Percentiles rank a stretch among this genome's conserved stretches.
Evolutionary conservation across 2,113 vertebrate species (phyloP).

Genomic region (Sminthopsis crassicaudata): DNA sequence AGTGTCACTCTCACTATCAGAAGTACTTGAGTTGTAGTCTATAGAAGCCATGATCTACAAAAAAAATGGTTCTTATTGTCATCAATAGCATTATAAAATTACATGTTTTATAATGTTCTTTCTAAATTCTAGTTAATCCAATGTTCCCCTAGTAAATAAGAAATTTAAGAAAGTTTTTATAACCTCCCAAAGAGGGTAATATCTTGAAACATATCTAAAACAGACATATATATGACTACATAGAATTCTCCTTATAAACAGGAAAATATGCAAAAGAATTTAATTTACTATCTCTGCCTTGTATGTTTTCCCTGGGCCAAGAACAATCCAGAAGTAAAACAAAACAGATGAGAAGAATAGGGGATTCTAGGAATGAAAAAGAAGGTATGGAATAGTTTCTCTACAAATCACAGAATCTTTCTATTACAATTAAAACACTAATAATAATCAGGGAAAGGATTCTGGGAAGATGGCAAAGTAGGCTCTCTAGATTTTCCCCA

Average conservation of each 20-base stretch:
- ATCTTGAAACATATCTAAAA: background rate
- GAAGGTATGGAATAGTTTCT: too few species aligned
- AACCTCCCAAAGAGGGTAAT: background rate
- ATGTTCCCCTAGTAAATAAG: background rate
- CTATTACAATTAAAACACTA: too few species aligned
- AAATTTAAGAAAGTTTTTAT: background rate
- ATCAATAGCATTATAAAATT: conserved; percentile 2
- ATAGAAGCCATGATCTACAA: conserved; percentile 71
- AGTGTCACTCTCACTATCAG: background rate
- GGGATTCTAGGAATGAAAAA: too few species aligned
- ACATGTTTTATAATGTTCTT: background rate
- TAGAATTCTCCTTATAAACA: conserved; percentile 1
- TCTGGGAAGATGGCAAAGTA: too few species aligned
- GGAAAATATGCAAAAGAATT: too few species aligned
- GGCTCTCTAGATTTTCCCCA: too few species aligned
- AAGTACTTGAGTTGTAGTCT: background rate
- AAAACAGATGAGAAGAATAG: too few species aligned
- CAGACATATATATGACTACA: background rate
- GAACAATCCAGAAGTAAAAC: too few species aligned
- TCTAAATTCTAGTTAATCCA: background rate
- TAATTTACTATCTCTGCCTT: too few species aligned
- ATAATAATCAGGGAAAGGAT: too few species aligned
- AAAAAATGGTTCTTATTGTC: conserved; percentile 27
- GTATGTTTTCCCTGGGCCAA: too few species aligned
- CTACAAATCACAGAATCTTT: too few species aligned